Percentiles rank a stretch among this genome's conserved stretches.
phyloP scores from a whole-genome alignment of 64 coral and sea anemone species.

The Dendronephthya gigantea region DNA sequence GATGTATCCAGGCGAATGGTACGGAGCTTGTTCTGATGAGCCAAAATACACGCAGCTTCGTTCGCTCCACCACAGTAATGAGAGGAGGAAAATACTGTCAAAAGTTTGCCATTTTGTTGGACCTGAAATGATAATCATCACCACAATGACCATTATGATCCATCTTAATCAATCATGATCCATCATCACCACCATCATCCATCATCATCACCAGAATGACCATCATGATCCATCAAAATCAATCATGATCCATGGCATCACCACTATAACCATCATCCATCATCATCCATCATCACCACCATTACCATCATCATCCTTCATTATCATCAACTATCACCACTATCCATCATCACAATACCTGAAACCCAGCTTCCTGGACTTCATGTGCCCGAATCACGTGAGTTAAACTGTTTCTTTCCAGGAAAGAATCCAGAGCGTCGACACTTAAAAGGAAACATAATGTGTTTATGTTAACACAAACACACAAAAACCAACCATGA shows the following conservation, averaged over 20 bases:
- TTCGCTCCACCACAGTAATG: constrained; percentile 68
- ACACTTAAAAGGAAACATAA: constrained; percentile 26
- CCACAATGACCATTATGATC: no score
- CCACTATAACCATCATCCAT: background rate
- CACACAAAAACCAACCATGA: background rate
- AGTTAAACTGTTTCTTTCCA: constrained; percentile 45
- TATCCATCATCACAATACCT: constrained; percentile 19
- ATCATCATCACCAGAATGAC: no score
- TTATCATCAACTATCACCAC: background rate
- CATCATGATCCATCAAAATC: no score
- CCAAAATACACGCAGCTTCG: constrained; percentile 67
- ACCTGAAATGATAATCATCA: constrained; percentile 17
- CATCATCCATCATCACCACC: no score
- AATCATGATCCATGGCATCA: no score
- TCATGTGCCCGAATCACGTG: constrained; percentile 77
- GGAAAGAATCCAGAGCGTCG: constrained; percentile 47
- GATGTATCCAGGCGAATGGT: constrained; percentile 61
- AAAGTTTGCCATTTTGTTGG: constrained; percentile 67
- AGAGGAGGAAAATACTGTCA: constrained; percentile 67
- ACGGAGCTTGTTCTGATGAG: constrained; percentile 54
- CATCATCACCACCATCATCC: background rate
- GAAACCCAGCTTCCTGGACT: constrained; percentile 63
- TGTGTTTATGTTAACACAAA: background rate
- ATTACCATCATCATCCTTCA: no score
- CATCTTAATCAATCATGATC: background rate